Evolutionary conservation across 2,113 vertebrate genomes (phyloP).

Genomic region (Corynorhinus townsendii): DNA sequence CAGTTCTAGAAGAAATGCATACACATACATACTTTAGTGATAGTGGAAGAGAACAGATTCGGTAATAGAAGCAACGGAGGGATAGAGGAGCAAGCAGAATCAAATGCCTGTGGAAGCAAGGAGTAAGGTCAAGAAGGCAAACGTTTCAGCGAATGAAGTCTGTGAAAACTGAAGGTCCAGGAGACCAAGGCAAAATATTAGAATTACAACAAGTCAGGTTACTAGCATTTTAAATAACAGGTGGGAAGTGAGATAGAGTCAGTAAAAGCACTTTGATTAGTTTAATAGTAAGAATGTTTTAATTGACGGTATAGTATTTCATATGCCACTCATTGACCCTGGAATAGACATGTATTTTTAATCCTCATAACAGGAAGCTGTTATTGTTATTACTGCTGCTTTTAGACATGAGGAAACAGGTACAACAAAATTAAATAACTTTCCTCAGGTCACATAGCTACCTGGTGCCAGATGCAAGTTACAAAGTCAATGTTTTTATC

Average conservation of each 20-base stretch:
- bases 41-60: no score
- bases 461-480: background rate
- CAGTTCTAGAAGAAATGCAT: background rate
- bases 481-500: background rate
- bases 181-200: background rate
- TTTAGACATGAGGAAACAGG: background rate
- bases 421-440: background rate
- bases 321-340: background rate
- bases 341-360: background rate
- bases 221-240: background rate
- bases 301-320: no score
- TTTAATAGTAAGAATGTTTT: background rate
- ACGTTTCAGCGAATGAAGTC: background rate
- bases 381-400: background rate
- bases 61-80: background rate
- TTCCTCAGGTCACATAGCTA: no score
- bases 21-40: background rate
- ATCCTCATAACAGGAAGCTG: background rate
- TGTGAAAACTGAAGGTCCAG: background rate
- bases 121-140: no score
- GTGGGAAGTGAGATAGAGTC: background rate
- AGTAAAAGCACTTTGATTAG: background rate
- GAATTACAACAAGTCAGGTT: background rate
- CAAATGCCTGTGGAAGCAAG: background rate
- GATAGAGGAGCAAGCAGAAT: background rate